Conservation (phyloP, 2,113 vertebrate genomes). For the Neoarius graeffei region DNA sequence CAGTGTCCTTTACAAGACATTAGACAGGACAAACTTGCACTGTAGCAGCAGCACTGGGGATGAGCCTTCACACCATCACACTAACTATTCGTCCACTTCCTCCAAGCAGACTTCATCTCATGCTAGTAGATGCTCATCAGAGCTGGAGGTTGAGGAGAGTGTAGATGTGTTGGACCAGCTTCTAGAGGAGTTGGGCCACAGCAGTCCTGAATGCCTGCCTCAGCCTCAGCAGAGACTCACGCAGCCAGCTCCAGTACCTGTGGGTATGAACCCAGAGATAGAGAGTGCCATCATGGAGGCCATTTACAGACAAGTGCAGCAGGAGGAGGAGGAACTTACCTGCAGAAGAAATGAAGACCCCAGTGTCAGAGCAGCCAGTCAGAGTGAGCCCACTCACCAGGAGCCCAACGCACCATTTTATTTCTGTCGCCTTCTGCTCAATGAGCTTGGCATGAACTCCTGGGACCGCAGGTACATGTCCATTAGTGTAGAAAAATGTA, state of each 20-base stretch:
- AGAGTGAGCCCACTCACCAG: constrained; percentile 77
- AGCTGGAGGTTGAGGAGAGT: constrained; percentile 69
- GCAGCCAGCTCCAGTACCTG: constrained; percentile 83
- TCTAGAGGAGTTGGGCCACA: constrained; percentile 83
- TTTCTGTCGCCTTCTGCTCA: constrained; percentile 89
- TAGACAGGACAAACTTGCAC: constrained; percentile 67
- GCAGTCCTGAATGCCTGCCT: constrained; percentile 90
- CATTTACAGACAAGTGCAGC: constrained; percentile 79
- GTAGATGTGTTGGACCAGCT: constrained; percentile 83
- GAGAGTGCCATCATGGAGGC: constrained; percentile 81
- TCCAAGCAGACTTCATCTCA: constrained; percentile 52
- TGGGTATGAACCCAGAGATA: constrained; percentile 84
- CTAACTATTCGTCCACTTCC: neutral
- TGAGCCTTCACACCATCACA: constrained; percentile 45
- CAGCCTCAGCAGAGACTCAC: constrained; percentile 83
- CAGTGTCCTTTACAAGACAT: constrained; percentile 82
- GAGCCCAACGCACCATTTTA: constrained; percentile 90
- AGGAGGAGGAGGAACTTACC: constrained; percentile 79
- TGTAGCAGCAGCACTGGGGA: constrained; percentile 20
- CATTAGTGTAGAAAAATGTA: too few relatives aligned
- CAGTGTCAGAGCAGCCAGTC: constrained; percentile 69
- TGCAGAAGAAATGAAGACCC: constrained; percentile 67
- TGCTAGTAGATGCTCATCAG: constrained; percentile 48
- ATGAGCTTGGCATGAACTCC: constrained; percentile 96
- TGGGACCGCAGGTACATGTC: constrained; percentile 92